phyloP scores from a whole-genome alignment of 2,797 vertebrate genomes.

The Protonibea diacanthus region DNA sequence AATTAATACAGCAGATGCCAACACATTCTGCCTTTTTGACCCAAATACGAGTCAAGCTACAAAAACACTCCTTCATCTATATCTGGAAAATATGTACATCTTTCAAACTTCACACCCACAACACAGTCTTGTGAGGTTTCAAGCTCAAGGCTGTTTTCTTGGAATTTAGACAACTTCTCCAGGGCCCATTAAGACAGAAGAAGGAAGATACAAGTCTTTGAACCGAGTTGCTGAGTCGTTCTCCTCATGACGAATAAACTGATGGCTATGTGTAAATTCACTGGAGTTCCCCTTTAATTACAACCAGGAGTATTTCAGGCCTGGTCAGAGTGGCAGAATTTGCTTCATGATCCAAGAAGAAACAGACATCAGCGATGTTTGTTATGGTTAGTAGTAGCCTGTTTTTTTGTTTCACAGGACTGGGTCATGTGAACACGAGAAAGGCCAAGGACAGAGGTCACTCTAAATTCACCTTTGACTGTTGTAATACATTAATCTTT shows the following conservation, averaged over 20 bases:
- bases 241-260: neutral
- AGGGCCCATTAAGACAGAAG: neutral
- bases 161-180: neutral
- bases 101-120: neutral
- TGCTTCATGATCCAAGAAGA: slow-evolving; percentile 4
- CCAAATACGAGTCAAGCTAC: neutral
- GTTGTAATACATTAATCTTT: slow-evolving; percentile 59
- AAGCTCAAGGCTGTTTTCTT: slow-evolving; percentile 11
- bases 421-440: slow-evolving; percentile 72
- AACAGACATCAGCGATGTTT: slow-evolving; percentile 16
- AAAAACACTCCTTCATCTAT: slow-evolving; percentile 10
- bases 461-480: slow-evolving; percentile 62
- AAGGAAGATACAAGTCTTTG: too few relatives aligned
- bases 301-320: neutral
- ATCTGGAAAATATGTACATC: neutral
- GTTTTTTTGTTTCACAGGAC: slow-evolving; percentile 57
- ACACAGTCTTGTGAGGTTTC: neutral
- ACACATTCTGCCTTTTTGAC: slow-evolving; percentile 13
- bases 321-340: neutral
- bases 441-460: slow-evolving; percentile 51
- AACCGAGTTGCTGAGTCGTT: neutral
- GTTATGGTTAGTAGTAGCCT: slow-evolving; percentile 30
- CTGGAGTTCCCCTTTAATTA: neutral
- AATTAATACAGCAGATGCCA: neutral
- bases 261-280: neutral